Evolutionary conservation across 2,888 invertebrate species (phyloP).

Genomic region (Chrysolina oricalcia): DNA sequence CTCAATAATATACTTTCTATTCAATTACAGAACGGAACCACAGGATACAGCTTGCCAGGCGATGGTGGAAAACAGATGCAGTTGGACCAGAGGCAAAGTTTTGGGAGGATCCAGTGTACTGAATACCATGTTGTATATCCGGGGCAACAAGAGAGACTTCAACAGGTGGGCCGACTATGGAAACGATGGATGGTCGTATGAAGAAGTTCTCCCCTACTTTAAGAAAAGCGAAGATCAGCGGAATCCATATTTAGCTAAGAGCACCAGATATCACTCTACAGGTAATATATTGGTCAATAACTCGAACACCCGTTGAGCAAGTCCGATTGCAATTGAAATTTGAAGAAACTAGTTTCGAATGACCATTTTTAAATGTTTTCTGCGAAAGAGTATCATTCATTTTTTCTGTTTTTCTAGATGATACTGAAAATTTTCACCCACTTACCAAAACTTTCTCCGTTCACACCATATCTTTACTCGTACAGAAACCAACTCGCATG

Average conservation of each 20-base stretch:
- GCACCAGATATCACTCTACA: constrained; percentile 80
- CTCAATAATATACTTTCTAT: neutral
- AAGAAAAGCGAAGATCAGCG: constrained; percentile 91
- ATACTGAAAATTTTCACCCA: constrained; percentile 21
- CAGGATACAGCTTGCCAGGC: constrained; percentile 89
- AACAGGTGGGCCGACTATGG: constrained; percentile 91
- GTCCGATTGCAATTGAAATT: too few relatives aligned
- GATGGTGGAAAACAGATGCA: constrained; percentile 87
- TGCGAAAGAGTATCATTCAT: too few relatives aligned
- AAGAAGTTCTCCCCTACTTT: constrained; percentile 87
- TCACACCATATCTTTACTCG: too few relatives aligned
- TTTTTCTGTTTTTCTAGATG: too few relatives aligned
- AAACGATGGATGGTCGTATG: constrained; percentile 91
- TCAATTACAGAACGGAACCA: constrained; percentile 82
- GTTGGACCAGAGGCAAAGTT: constrained; percentile 93
- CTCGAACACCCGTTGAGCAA: too few relatives aligned
- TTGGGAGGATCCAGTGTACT: constrained; percentile 91
- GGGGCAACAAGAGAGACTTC: constrained; percentile 90
- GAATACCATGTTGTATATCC: constrained; percentile 93
- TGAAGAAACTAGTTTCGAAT: too few relatives aligned
- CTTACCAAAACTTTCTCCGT: neutral
- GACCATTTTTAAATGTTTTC: too few relatives aligned
- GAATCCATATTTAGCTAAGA: constrained; percentile 88
- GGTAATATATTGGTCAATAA: constrained; percentile 71
- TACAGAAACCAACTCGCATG: neutral